Evolutionary conservation across 2,113 vertebrate genomes (phyloP).

Genomic region (Cathartes aura): DNA sequence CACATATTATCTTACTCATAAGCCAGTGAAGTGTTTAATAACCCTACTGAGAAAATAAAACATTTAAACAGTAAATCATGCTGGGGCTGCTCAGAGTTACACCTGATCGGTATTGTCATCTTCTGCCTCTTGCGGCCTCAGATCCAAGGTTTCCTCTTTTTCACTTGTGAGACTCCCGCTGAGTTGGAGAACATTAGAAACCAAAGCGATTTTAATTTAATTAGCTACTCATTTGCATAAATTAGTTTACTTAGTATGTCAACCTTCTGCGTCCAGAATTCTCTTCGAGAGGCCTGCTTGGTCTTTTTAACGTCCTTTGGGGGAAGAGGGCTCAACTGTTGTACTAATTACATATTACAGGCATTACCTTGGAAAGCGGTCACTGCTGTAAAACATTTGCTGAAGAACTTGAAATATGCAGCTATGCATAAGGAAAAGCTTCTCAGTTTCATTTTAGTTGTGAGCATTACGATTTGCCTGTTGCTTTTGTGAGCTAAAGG

Average conservation of each 20-base stretch:
- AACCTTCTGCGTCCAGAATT: neutral
- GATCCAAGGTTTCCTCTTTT: neutral
- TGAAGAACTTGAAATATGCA: neutral
- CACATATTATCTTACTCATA: conserved; percentile 51
- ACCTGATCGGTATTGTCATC: neutral
- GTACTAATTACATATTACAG: rapidly evolving
- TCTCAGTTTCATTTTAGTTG: neutral
- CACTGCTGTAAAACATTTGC: neutral
- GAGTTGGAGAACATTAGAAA: conserved; percentile 15
- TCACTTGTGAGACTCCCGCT: neutral
- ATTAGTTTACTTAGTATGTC: neutral
- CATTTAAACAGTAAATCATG: neutral
- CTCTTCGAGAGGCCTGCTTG: neutral
- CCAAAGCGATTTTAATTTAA: neutral
- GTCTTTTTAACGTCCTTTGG: neutral
- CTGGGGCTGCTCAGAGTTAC: neutral
- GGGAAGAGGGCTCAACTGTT: neutral
- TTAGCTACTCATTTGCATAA: neutral
- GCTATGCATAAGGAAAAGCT: neutral
- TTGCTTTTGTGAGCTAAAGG: neutral
- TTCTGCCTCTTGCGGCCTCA: neutral
- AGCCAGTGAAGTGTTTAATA: conserved; percentile 67
- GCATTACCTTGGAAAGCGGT: neutral
- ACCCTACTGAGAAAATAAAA: conserved; percentile 52
- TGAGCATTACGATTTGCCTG: neutral